phyloP scores from a whole-genome alignment of 30 jellyfish, hydroid and myxozoan genomes.

The Rhopilema esculentum region DNA sequence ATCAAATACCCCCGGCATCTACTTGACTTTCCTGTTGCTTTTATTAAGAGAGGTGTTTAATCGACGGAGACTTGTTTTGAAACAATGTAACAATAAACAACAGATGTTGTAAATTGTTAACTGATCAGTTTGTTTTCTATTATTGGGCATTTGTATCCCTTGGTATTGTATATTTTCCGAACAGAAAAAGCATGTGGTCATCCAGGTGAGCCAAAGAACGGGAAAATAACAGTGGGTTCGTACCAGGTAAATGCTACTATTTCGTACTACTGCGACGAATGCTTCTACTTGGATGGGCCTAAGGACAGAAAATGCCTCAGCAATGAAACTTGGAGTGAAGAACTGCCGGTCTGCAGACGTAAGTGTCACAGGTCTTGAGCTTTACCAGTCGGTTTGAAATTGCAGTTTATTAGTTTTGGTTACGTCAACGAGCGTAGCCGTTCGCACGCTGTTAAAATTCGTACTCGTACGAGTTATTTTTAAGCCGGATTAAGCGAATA shows the following conservation, averaged over 20 bases:
- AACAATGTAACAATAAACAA: no score
- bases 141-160: no score
- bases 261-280: conserved; percentile 40
- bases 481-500: no score
- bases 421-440: neutral
- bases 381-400: neutral
- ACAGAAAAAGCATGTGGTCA: conserved; percentile 49
- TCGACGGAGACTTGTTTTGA: no score
- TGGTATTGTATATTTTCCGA: neutral
- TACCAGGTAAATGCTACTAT: conserved; percentile 21
- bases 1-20: no score
- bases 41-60: no score
- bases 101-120: no score
- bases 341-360: conserved; percentile 65
- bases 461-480: no score
- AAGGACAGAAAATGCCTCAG: conserved; percentile 47
- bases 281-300: conserved; percentile 48
- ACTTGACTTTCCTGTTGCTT: no score
- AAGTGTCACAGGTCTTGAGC: neutral
- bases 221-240: neutral
- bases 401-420: neutral
- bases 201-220: conserved; percentile 35
- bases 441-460: no score
- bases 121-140: no score
- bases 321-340: conserved; percentile 69